These are phyloP conservation scores for Agrilus planipennis DNA, from an alignment of 1,140 invertebrate genomes.

Conservation along the genomic window DNA sequence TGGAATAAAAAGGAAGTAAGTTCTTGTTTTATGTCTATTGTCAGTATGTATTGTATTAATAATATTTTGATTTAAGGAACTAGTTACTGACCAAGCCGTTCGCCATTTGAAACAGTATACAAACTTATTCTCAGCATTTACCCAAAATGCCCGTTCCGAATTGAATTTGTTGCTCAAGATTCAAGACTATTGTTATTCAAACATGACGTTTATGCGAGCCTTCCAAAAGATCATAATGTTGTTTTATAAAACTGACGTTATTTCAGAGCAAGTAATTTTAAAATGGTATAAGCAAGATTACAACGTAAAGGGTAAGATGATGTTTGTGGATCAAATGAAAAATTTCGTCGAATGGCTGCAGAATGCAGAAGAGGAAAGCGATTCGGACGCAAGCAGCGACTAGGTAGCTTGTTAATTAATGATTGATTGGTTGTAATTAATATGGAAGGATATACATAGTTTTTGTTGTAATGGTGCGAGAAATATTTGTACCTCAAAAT, in stretches of 20 bases:
- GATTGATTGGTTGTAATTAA: no score
- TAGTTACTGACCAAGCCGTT: constrained; percentile 87
- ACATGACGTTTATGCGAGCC: constrained; percentile 97
- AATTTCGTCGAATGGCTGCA: constrained; percentile 95
- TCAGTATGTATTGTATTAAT: no score
- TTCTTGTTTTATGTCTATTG: neutral
- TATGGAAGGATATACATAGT: no score
- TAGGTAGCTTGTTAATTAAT: no score
- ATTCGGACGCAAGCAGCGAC: constrained; percentile 35
- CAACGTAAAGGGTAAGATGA: constrained; percentile 87
- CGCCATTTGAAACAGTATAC: constrained; percentile 82
- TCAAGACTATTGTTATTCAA: constrained; percentile 96
- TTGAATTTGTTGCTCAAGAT: constrained; percentile 79
- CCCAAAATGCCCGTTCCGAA: constrained; percentile 71
- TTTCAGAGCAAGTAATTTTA: constrained; percentile 83
- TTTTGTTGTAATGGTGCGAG: no score
- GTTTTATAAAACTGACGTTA: constrained; percentile 89
- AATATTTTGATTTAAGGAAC: constrained; percentile 41
- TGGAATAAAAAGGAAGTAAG: constrained; percentile 90
- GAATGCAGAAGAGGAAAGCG: constrained; percentile 82
- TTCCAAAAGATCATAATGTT: constrained; percentile 95
- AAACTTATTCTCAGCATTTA: constrained; percentile 74
- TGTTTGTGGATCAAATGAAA: constrained; percentile 96
- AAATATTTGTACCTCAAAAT: no score
- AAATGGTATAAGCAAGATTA: constrained; percentile 91